Conservation (phyloP, 2,888 invertebrate species). For the Camponotus fellah region DNA sequence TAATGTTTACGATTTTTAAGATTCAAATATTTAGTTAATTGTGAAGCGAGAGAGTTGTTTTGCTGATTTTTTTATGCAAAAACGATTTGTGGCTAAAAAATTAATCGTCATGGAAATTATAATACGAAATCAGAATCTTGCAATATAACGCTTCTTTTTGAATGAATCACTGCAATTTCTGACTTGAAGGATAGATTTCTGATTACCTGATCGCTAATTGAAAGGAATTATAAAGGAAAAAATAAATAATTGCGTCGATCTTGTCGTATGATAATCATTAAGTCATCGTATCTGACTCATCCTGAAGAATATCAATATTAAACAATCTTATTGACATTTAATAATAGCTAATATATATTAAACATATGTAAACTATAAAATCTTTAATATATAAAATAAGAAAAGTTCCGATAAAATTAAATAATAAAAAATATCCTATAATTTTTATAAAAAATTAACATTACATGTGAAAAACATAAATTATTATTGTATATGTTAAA, state of each 20-base stretch:
- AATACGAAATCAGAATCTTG: not conserved
- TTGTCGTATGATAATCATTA: slow-evolving; percentile 14
- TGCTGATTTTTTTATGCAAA: not conserved
- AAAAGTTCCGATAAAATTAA: too few species aligned
- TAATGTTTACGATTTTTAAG: not conserved
- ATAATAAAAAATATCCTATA: too few species aligned
- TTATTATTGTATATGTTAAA: too few species aligned
- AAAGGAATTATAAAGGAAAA: slow-evolving; percentile 50
- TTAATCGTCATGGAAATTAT: not conserved
- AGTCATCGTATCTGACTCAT: not conserved
- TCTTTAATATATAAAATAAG: too few species aligned
- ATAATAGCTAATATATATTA: too few species aligned
- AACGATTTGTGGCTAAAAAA: not conserved
- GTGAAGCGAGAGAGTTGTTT: not conserved
- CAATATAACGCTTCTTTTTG: not conserved
- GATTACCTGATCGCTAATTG: slow-evolving; percentile 23
- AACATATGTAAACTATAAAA: too few species aligned
- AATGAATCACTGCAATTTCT: slow-evolving; percentile 54
- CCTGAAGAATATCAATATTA: not conserved
- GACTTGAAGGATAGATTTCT: slow-evolving; percentile 57
- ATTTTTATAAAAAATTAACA: too few species aligned
- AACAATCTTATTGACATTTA: not conserved
- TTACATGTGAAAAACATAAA: too few species aligned
- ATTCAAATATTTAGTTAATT: not conserved
- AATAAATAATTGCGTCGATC: slow-evolving; percentile 36